Evolutionary conservation across 2,797 vertebrate species (phyloP), one percentile per base, ranked within the genome.

Genomic region (Melanotaenia pygmaea): DNA sequence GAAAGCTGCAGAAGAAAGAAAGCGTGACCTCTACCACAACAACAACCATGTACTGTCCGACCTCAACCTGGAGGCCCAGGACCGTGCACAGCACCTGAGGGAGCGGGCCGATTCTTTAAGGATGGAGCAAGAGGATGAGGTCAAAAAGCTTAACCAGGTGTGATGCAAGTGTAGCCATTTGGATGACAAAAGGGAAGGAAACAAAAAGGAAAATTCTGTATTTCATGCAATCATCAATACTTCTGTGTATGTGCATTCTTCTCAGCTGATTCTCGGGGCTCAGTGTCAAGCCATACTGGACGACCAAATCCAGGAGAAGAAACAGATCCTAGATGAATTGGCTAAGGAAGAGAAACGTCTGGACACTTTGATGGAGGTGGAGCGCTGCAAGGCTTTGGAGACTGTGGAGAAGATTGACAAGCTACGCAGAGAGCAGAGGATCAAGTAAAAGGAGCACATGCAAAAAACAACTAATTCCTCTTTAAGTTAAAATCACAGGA

Each of bases 91-190:
- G 86, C 82, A 85, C 40, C 75, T 97, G 28, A 71, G 95, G 73
- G 92, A 95, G 82, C 91, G 84, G 45, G 95, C 96, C 0, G 89
- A 63, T 24, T 72, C 83, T 16, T 85, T 96, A 64, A 94, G 92
- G 64, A 83, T 96, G 93, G 97, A 98, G 84, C 95, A 97, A 80
- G 97, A 97, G 45, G 96, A 97, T 0, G 97, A 97, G 80, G 92
- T 98, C 68, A 96, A 94, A 88, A 71, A 84, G 24, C 92, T 98
- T 64, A 96, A 90, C 18, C 86, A 95, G 95, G 97, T 97, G 51
- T 11, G 58, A 72, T 30, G 38, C 58, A 45, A 14, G 7, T 35
- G 8, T 16, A 63, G 28, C 43, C 28, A 28, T 38, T 5, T 28
- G 14, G 47, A 59, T 28, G 18, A 30, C 0, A 47, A 5, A 73